A percentile compares a stretch with the other conserved stretches of the same genome.
phyloP scores from a whole-genome alignment of 2,888 invertebrate genomes.

The Thelaira solivaga region DNA sequence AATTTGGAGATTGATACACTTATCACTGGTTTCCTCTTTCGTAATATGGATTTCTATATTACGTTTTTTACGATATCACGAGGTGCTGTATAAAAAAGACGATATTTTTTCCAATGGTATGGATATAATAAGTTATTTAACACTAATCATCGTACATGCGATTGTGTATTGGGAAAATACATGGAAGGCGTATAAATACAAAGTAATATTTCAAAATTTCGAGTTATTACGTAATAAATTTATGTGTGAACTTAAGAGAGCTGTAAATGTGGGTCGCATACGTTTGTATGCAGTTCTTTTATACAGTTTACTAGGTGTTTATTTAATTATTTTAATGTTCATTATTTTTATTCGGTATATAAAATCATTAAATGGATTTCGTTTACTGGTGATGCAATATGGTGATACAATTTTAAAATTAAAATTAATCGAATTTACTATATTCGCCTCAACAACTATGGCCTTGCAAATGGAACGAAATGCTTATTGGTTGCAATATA shows the following conservation, averaged over 20 bases:
- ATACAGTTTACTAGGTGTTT: conserved; percentile 34
- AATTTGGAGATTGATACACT: conserved; percentile 42
- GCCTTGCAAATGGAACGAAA: conserved; percentile 38
- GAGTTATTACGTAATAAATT: conserved; percentile 59
- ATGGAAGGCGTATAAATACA: conserved; percentile 47
- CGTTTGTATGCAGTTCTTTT: conserved; percentile 13
- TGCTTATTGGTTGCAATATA: neutral
- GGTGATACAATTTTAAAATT: conserved; percentile 66
- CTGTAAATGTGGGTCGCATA: conserved; percentile 44
- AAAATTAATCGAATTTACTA: conserved; percentile 66
- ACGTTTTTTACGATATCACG: conserved; percentile 35
- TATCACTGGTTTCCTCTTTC: conserved; percentile 12
- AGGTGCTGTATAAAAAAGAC: conserved; percentile 43
- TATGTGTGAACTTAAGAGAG: conserved; percentile 26
- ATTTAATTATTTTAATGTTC: conserved; percentile 21
- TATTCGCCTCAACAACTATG: conserved; percentile 62
- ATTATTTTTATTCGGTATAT: conserved; percentile 30
- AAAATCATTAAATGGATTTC: conserved; percentile 34
- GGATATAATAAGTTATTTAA: conserved; percentile 63
- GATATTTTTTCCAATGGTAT: conserved; percentile 66
- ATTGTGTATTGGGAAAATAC: conserved; percentile 56
- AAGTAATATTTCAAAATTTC: conserved; percentile 48
- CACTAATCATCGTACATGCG: conserved; percentile 54
- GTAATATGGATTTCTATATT: conserved; percentile 36
- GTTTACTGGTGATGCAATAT: conserved; percentile 59